phyloP scores from a whole-genome alignment of 2,797 vertebrate genomes.

The Ciconia nigra region DNA sequence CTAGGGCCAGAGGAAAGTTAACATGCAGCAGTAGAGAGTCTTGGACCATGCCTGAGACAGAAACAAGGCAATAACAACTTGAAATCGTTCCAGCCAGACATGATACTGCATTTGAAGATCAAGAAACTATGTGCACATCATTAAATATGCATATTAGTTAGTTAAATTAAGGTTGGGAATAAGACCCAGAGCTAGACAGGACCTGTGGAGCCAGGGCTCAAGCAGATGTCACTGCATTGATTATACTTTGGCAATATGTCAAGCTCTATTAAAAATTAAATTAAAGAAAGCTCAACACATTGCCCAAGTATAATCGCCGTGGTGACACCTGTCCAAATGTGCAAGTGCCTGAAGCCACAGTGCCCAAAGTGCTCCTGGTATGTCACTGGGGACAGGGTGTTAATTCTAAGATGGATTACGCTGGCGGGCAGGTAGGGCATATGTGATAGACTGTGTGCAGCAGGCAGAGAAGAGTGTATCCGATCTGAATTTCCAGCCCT shows the following conservation, averaged over 20 bases:
- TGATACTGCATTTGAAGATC: background rate
- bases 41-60: background rate
- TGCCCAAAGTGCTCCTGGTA: background rate
- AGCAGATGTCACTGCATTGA: slow-evolving; percentile 35
- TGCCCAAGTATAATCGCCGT: background rate
- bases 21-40: background rate
- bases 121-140: background rate
- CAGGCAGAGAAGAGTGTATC: background rate
- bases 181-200: background rate
- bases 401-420: background rate
- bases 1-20: background rate
- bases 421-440: background rate
- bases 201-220: background rate
- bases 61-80: background rate
- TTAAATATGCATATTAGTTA: slow-evolving; percentile 30
- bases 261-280: slow-evolving; percentile 52
- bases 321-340: background rate
- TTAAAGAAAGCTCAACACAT: background rate
- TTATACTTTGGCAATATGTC: slow-evolving; percentile 28
- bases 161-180: slow-evolving; percentile 17
- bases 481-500: background rate
- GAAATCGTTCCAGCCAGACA: background rate
- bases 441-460: background rate
- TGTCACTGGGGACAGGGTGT: background rate
- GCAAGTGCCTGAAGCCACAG: background rate